Evolutionary conservation across 2,888 invertebrate species (phyloP), one percentile per base, ranked within the genome.

Genomic region (Notodonta ziczac): DNA sequence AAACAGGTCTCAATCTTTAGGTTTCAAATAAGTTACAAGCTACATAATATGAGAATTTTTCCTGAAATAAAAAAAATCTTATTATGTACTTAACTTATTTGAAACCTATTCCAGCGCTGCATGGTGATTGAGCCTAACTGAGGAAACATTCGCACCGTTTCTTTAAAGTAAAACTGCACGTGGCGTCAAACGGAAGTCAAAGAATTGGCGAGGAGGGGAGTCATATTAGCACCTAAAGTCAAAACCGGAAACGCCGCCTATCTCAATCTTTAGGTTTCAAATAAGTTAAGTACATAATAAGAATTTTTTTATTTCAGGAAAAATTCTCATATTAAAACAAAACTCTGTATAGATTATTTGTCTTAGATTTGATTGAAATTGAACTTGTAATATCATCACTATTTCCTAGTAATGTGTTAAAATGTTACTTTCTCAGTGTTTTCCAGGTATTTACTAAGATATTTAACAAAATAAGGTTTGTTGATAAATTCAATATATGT

Each of bases 31-130:
- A 51, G 51, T 51, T 51, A 14, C 13, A 51, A 24, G 44, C 39
- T 56, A 39, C 56, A 51, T 16, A 44, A 70, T 32, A 10, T 16
- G 4, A 51, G 14, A 51, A 51, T 51, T n/a, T 51, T 51, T 51
- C 51, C 51, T 51, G 16, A 51, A n/a, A 35, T n/a, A 54, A 35
- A 35, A 63, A 54, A n/a, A n/a, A n/a, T 16, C 40, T 16, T 51
- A 51, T 16, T 51, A n/a, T 16, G 51, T 16, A n/a, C 51, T 14
- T 51, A 14, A 16, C 14, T 51, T 51, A 51, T 51, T 51, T 51
- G 44, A 44, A 44, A 44, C 44, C 44, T 44, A 44, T 44, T 4
- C 44, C 44, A 44, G 44, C 44, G 44, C 44, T 44, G 44, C 44
- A 44, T 44, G 44, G 44, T 16, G 8, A 44, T 44, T 44, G 44